Conservation (phyloP, 2,888 invertebrate species). For the Microctonus hyperodae region DNA sequence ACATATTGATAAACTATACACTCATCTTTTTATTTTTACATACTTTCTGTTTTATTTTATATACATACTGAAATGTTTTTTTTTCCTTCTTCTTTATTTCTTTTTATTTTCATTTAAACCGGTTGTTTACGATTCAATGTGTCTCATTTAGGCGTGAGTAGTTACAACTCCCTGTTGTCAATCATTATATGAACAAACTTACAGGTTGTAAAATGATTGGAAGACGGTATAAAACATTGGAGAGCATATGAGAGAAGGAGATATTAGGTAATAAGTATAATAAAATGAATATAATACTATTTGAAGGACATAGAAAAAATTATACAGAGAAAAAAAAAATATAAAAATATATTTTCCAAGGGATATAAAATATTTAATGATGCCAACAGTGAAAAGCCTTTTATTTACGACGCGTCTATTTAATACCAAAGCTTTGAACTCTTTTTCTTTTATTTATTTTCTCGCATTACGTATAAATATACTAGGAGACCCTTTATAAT, state of each 20-base stretch:
- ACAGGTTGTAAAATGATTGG: slow-evolving; percentile 34
- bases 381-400: neutral
- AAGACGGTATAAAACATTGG: slow-evolving; percentile 33
- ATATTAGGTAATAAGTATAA: slow-evolving; percentile 32
- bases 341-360: slow-evolving; percentile 6
- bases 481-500: neutral
- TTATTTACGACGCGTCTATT: slow-evolving; percentile 2
- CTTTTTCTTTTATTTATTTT: neutral
- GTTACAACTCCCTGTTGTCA: slow-evolving; percentile 18
- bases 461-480: neutral
- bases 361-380: neutral
- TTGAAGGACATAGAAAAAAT: slow-evolving; percentile 33
- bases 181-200: slow-evolving; percentile 16
- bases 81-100: slow-evolving; percentile 14
- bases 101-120: slow-evolving; percentile 25
- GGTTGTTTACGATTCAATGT: slow-evolving; percentile 22
- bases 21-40: slow-evolving; percentile 5
- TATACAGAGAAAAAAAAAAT: slow-evolving; percentile 9
- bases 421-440: neutral
- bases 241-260: neutral
- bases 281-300: slow-evolving; percentile 18
- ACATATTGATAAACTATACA: neutral
- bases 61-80: slow-evolving; percentile 12
- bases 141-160: slow-evolving; percentile 14
- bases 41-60: neutral